Evolutionary conservation across 2,888 invertebrate genomes (phyloP).

Genomic region (Apocheima hispidaria): DNA sequence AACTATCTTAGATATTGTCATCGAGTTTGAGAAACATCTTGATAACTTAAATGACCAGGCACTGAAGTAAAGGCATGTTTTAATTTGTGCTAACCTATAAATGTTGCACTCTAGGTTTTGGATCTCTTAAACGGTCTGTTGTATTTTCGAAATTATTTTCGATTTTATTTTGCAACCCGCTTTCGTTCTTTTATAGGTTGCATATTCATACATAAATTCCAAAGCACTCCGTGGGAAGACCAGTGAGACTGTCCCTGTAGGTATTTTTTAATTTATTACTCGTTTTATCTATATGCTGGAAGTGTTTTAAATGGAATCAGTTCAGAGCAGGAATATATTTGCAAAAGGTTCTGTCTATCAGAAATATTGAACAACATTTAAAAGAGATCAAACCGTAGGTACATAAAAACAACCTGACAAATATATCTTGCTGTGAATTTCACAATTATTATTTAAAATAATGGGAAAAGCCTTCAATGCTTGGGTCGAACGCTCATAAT

Average conservation of each 20-base stretch:
- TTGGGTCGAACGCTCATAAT: conserved; percentile 41
- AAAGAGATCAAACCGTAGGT: background rate
- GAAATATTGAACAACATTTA: background rate
- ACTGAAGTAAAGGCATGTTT: conserved; percentile 47
- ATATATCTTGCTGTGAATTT: conserved; percentile 34
- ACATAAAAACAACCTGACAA: background rate
- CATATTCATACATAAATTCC: conserved; percentile 85
- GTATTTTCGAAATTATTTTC: conserved; percentile 53
- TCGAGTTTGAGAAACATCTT: conserved; percentile 8
- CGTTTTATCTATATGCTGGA: conserved; percentile 52
- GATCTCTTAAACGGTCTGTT: conserved; percentile 41
- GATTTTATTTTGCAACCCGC: conserved; percentile 82
- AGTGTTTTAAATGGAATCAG: conserved; percentile 25
- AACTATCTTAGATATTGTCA: background rate
- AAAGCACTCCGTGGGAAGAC: conserved; percentile 75
- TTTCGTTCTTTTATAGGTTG: conserved; percentile 88
- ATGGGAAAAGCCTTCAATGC: conserved; percentile 45
- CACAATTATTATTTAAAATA: conserved; percentile 2
- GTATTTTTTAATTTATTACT: conserved; percentile 80
- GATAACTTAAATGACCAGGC: conserved; percentile 30
- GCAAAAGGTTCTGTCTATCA: background rate
- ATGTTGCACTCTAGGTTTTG: conserved; percentile 38
- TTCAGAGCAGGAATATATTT: conserved; percentile 32
- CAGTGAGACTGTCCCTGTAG: conserved; percentile 90
- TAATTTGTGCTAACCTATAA: conserved; percentile 55